Percentiles rank a stretch among this genome's conserved stretches.
Evolutionary conservation across 2,113 vertebrate species (phyloP).

Genomic region (Lepisosteus oculatus): DNA sequence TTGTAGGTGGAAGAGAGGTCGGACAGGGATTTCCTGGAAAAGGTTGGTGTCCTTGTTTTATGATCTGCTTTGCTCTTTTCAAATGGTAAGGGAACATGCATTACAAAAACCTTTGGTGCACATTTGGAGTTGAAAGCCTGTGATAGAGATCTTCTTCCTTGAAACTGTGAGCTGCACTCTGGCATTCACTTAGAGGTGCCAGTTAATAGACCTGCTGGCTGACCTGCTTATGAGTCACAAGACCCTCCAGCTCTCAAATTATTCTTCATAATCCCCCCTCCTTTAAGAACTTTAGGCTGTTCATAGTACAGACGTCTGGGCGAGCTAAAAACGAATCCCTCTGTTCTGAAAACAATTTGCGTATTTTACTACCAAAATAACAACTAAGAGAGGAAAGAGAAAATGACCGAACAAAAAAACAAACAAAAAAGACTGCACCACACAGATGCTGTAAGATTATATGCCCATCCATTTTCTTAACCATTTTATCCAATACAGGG

Average conservation of each 20-base stretch:
- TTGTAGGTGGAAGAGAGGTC: slow-evolving; percentile 68
- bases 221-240: not conserved
- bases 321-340: not conserved
- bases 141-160: not conserved
- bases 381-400: too few species aligned
- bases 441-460: too few species aligned
- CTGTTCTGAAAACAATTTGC: not conserved
- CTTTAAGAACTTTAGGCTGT: not conserved
- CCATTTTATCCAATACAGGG: too few species aligned
- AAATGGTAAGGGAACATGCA: too few species aligned
- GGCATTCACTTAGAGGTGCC: not conserved
- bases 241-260: not conserved
- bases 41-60: slow-evolving; percentile 58
- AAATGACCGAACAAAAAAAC: too few species aligned
- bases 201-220: not conserved
- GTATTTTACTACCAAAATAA: too few species aligned
- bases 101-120: too few species aligned
- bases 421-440: too few species aligned
- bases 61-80: not conserved
- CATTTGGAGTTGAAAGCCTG: too few species aligned
- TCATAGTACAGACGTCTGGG: not conserved
- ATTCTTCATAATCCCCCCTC: not conserved
- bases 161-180: not conserved
- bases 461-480: too few species aligned
- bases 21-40: slow-evolving; percentile 79